phyloP scores from a whole-genome alignment of 2,888 invertebrate genomes.

The Drosophila meridionalis region DNA sequence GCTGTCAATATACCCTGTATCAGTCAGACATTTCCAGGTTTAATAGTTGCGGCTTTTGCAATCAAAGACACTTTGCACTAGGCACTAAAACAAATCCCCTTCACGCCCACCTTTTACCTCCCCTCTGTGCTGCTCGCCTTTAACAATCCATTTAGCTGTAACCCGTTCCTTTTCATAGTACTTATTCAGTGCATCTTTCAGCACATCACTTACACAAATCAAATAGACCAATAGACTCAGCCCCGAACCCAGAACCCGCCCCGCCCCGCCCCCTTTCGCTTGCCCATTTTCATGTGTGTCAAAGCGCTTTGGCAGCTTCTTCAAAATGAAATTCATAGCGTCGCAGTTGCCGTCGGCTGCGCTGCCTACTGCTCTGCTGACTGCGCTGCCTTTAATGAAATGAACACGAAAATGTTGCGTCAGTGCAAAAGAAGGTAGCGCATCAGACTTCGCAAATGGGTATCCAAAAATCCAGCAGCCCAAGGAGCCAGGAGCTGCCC shows the following conservation, averaged over 20 bases:
- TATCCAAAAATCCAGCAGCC: constrained; percentile 23
- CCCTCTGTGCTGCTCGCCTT: not conserved
- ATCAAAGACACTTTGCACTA: constrained; percentile 64
- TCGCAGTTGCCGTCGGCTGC: constrained; percentile 26
- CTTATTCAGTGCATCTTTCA: constrained; percentile 36
- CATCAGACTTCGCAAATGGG: constrained; percentile 4
- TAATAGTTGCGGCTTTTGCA: constrained; percentile 66
- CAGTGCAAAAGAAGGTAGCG: constrained; percentile 37
- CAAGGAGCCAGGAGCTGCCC: constrained; percentile 12
- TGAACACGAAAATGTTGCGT: constrained; percentile 71
- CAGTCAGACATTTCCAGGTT: not conserved
- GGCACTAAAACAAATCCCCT: constrained; percentile 18
- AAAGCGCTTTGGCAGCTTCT: constrained; percentile 66
- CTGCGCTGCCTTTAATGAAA: constrained; percentile 58
- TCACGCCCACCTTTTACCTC: not conserved
- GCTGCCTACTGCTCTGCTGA: constrained; percentile 15
- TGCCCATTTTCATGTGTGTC: constrained; percentile 12
- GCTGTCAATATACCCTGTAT: not conserved
- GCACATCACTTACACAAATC: constrained; percentile 73
- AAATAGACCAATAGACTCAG: constrained; percentile 68
- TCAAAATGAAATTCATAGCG: constrained; percentile 77
- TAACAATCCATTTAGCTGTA: not conserved
- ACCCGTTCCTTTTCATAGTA: constrained; percentile 22
- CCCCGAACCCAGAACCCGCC: not conserved
- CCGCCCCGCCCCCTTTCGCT: not conserved